A percentile compares a stretch with the other conserved stretches of the same genome.
Conservation (phyloP, 2,797 vertebrate species). For the Protonibea diacanthus region DNA sequence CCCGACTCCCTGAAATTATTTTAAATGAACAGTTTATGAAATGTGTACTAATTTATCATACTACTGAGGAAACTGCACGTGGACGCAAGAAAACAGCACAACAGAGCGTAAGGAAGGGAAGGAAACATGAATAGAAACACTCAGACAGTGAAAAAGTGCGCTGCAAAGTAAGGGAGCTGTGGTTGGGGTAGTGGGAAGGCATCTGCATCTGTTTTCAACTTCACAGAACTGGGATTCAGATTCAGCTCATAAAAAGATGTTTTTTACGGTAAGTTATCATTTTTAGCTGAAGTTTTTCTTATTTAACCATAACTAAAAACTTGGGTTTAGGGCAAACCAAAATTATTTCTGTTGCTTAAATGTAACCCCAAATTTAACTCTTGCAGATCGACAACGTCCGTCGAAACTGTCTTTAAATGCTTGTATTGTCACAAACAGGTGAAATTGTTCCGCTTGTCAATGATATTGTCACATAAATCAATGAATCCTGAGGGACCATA, state of each 20-base stretch:
- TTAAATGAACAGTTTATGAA: conserved; percentile 26
- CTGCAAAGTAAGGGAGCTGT: conserved; percentile 41
- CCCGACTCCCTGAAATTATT: conserved; percentile 15
- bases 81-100: conserved; percentile 5
- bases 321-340: conserved; percentile 39
- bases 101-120: conserved; percentile 7
- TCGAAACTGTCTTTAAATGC: background rate
- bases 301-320: conserved; percentile 54
- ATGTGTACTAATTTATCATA: background rate
- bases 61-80: background rate
- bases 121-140: conserved; percentile 24
- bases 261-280: conserved; percentile 49
- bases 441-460: background rate
- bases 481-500: background rate
- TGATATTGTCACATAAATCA: background rate
- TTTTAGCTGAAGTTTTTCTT: conserved; percentile 42
- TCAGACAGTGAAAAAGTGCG: conserved; percentile 39
- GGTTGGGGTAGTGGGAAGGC: conserved; percentile 47
- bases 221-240: conserved; percentile 47
- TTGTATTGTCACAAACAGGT: background rate
- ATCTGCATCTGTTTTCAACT: conserved; percentile 70
- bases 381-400: background rate
- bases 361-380: conserved; percentile 29
- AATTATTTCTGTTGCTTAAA: conserved; percentile 40
- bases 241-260: conserved; percentile 45